Conservation (phyloP, 2,113 vertebrate genomes). For the Dipodomys ordii region DNA sequence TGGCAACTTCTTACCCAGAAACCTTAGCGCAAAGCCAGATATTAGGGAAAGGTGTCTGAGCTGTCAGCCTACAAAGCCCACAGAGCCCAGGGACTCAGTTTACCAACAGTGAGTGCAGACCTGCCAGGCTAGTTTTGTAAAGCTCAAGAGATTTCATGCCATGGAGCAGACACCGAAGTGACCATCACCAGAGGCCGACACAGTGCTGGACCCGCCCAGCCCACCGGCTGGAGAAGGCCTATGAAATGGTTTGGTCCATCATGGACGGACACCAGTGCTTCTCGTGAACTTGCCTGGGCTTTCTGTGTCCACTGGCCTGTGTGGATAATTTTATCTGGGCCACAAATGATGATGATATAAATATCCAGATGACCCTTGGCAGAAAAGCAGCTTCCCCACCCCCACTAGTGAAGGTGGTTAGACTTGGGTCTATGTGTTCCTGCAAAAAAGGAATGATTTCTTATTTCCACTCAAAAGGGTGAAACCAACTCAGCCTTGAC, state of each 20-base stretch:
- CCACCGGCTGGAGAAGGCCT: too few relatives aligned
- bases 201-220: too few relatives aligned
- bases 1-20: background rate
- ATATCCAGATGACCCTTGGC: too few relatives aligned
- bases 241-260: too few relatives aligned
- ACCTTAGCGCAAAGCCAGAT: background rate
- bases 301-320: too few relatives aligned
- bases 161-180: background rate
- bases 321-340: too few relatives aligned
- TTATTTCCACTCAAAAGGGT: background rate
- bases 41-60: background rate
- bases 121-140: background rate
- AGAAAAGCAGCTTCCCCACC: too few relatives aligned
- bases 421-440: accelerated
- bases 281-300: too few relatives aligned
- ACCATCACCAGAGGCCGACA: background rate
- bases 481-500: accelerated
- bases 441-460: background rate
- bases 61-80: too few relatives aligned
- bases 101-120: accelerated
- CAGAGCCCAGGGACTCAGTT: background rate
- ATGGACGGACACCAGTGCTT: too few relatives aligned
- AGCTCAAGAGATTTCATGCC: accelerated
- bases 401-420: accelerated
- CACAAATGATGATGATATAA: too few relatives aligned